Conservation (phyloP, 2,888 invertebrate species). For the Pammene aurita region DNA sequence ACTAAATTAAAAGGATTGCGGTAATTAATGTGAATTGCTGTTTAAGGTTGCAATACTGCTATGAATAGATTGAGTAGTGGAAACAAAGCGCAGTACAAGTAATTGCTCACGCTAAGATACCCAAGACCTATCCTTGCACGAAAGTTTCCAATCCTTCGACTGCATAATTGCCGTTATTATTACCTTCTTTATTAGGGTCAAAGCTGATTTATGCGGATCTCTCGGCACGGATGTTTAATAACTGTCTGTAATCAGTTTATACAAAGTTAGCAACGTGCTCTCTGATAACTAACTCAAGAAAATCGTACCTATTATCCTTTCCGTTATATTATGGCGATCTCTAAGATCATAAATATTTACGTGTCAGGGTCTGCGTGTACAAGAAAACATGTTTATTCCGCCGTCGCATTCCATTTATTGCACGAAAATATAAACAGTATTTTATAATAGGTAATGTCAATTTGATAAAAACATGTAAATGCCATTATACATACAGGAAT, state of each 20-base stretch:
- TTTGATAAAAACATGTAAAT: constrained; percentile 40
- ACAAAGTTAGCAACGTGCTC: constrained; percentile 2
- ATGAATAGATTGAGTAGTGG: constrained; percentile 12
- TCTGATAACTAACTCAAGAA: not conserved
- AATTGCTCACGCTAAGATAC: constrained; percentile 35
- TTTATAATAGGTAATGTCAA: constrained; percentile 45
- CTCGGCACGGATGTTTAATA: constrained; percentile 35
- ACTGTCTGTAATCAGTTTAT: constrained; percentile 11
- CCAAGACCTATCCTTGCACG: constrained; percentile 42
- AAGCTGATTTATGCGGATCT: constrained; percentile 45
- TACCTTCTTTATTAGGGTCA: constrained; percentile 47
- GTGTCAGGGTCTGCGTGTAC: constrained; percentile 14
- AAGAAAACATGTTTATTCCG: constrained; percentile 69
- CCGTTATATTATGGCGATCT: not conserved
- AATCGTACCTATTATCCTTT: not conserved
- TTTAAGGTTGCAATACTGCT: constrained; percentile 3
- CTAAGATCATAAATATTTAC: constrained; percentile 9
- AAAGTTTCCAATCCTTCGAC: constrained; percentile 50
- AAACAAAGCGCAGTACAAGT: constrained; percentile 9
- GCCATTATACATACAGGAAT: constrained; percentile 36
- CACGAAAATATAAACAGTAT: constrained; percentile 64
- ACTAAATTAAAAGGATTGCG: not conserved
- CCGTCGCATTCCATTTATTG: constrained; percentile 82
- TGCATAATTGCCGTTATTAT: constrained; percentile 46
- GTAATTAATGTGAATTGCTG: not conserved